phyloP scores from a whole-genome alignment of 1,140 invertebrate species.

The Plectrocnemia conspersa region DNA sequence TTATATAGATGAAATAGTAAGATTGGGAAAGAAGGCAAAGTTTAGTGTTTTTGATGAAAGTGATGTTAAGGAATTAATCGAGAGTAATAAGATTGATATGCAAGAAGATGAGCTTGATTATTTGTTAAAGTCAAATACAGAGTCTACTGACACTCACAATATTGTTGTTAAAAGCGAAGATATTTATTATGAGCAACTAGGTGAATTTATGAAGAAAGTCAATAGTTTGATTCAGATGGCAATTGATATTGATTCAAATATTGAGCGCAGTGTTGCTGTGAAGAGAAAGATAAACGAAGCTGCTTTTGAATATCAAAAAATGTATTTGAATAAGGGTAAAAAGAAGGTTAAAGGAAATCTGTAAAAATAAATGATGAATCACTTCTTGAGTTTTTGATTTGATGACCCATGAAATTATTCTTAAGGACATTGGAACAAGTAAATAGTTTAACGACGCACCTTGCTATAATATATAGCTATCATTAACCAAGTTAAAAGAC shows the following conservation, averaged over 20 bases:
- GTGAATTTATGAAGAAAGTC: background rate
- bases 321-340: background rate
- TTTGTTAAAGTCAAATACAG: too few species aligned
- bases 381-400: too few species aligned
- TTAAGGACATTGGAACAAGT: too few species aligned
- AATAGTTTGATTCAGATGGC: background rate
- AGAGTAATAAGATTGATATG: background rate
- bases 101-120: background rate
- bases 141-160: background rate
- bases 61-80: conserved; percentile 1
- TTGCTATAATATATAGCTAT: too few species aligned
- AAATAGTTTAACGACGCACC: too few species aligned
- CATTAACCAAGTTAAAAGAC: too few species aligned
- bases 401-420: too few species aligned
- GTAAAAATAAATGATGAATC: too few species aligned
- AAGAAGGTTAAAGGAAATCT: too few species aligned
- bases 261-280: background rate
- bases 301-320: background rate
- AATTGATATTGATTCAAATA: background rate
- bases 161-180: background rate
- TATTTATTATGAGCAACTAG: too few species aligned
- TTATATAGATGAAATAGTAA: background rate
- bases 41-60: background rate
- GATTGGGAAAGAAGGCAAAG: background rate
- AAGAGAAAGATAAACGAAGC: background rate